Evolutionary conservation across 2,113 vertebrate genomes (phyloP).

Genomic region (Kryptolebias marmoratus): DNA sequence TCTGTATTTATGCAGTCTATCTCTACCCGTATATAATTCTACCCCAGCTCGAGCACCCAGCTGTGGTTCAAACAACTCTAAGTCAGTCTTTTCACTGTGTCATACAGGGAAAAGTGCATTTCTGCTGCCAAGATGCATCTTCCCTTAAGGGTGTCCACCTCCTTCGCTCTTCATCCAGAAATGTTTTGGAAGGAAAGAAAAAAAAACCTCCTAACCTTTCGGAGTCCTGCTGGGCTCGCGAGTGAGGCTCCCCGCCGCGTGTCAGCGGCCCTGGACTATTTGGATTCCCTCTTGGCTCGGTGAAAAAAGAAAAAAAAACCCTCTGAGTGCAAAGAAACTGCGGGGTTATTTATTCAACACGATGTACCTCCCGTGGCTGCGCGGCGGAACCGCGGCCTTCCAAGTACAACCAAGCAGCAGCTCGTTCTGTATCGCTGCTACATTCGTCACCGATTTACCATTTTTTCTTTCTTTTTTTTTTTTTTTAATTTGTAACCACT

Average conservation of each 20-base stretch:
- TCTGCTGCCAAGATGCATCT: not conserved
- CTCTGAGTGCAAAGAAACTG: not conserved
- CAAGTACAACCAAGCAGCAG: not conserved
- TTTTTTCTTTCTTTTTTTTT: constrained; percentile 5
- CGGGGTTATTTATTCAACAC: constrained; percentile 32
- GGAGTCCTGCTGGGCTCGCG: constrained; percentile 9
- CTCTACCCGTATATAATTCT: not conserved
- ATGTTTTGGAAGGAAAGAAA: constrained; percentile 1
- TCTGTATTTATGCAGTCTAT: too few species aligned
- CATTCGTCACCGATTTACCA: not conserved
- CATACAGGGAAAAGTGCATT: not conserved
- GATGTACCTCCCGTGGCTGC: constrained; percentile 5
- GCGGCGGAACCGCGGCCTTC: constrained; percentile 10
- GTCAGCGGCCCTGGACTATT: constrained; percentile 23
- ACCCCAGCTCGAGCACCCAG: not conserved
- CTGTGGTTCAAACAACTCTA: not conserved
- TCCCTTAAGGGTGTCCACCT: constrained; percentile 2
- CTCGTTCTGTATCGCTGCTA: constrained; percentile 13
- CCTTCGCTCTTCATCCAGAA: constrained; percentile 2
- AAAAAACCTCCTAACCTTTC: constrained; percentile 17
- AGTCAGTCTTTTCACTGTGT: not conserved
- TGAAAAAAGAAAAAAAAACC: constrained; percentile 1
- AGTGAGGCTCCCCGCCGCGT: constrained; percentile 33
- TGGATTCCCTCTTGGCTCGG: not conserved
- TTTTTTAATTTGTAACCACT: constrained; percentile 51